Conservation (phyloP, 2,888 invertebrate species). For the Lamellibrachia satsuma region DNA sequence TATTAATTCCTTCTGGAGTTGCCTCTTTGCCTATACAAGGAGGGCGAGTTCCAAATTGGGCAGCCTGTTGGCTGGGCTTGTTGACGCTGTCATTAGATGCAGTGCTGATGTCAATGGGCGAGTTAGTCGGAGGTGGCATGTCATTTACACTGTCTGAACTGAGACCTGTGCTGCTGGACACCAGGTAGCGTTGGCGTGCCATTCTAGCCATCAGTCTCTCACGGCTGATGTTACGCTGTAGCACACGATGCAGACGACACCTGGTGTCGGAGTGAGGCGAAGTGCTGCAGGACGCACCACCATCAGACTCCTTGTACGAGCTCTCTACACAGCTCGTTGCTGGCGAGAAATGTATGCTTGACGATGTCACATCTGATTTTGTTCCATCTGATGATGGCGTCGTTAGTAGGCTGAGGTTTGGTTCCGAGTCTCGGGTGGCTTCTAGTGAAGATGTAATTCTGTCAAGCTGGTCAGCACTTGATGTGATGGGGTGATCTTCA, state of each 20-base stretch:
- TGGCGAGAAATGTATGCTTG: not conserved
- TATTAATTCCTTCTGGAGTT: not conserved
- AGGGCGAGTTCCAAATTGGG: not conserved
- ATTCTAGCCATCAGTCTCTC: not conserved
- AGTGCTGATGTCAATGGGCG: not conserved
- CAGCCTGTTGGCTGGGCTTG: not conserved
- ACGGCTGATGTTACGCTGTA: not conserved
- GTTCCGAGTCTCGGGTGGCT: not conserved
- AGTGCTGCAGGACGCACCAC: not conserved
- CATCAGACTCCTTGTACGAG: slow-evolving; percentile 23
- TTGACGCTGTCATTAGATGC: not conserved
- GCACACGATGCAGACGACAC: slow-evolving; percentile 17
- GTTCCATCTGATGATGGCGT: not conserved
- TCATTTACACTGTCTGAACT: not conserved
- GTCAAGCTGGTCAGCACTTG: not conserved
- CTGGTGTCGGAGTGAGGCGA: not conserved
- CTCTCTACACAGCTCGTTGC: slow-evolving; percentile 8
- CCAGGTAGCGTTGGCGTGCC: not conserved
- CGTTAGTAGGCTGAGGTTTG: not conserved
- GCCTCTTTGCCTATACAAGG: slow-evolving; percentile 20
- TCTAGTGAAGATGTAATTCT: not conserved
- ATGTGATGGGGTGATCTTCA: not conserved
- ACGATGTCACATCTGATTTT: not conserved
- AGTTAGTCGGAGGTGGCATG: not conserved
- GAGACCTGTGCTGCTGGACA: not conserved